Conservation (phyloP, 2,113 vertebrate genomes). For the Oostethus manadensis region DNA sequence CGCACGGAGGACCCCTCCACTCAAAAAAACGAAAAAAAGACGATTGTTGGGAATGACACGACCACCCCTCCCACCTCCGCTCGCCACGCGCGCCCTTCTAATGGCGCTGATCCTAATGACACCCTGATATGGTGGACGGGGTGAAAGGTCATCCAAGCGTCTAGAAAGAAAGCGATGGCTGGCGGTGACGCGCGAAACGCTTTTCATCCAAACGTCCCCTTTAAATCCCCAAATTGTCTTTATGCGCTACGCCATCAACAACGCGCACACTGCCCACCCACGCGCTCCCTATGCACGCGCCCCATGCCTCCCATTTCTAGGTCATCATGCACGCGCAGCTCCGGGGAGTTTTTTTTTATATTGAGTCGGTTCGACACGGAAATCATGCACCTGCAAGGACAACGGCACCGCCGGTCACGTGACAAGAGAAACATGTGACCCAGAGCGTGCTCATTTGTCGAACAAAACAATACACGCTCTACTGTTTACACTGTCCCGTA, state of each 20-base stretch:
- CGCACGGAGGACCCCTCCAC: slow-evolving; percentile 36
- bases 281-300: not conserved
- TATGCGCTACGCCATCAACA: slow-evolving; percentile 19
- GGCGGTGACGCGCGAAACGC: not conserved
- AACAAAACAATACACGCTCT: no score
- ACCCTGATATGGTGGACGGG: no score
- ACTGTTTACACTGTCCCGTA: no score
- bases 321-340: slow-evolving; percentile 53
- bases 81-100: slow-evolving; percentile 29
- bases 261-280: slow-evolving; percentile 23
- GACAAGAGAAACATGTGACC: no score
- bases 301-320: slow-evolving; percentile 52
- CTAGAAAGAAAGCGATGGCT: no score
- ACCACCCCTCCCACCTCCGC: not conserved
- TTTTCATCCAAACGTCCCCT: not conserved
- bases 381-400: no score
- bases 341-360: slow-evolving; percentile 29
- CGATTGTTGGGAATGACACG: slow-evolving; percentile 11
- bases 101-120: not conserved
- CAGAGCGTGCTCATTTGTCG: no score
- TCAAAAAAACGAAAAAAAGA: slow-evolving; percentile 24
- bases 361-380: not conserved
- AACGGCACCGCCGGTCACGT: no score
- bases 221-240: slow-evolving; percentile 30
- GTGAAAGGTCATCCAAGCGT: slow-evolving; percentile 1